Conservation (phyloP, 2,797 vertebrate genomes). For the Mormyrops attenuatus region DNA sequence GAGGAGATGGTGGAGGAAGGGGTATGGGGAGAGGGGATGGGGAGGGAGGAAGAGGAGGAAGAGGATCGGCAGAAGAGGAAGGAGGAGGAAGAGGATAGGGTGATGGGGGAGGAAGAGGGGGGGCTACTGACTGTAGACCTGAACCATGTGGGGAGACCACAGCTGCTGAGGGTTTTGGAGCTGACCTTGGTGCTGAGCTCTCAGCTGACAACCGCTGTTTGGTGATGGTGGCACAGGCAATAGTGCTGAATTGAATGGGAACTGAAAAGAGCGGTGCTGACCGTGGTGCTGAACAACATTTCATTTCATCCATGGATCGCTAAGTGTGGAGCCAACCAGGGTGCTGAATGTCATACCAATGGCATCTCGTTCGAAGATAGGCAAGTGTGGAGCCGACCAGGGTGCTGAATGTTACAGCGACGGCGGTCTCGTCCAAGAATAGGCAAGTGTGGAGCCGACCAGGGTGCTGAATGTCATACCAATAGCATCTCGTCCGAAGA, state of each 20-base stretch:
- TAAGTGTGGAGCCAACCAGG: neutral
- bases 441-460: neutral
- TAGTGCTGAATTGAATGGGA: neutral
- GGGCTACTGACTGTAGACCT: neutral
- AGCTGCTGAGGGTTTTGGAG: neutral
- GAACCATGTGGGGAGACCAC: neutral
- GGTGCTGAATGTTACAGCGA: neutral
- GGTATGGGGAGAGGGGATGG: too few species aligned
- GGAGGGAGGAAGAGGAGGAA: neutral
- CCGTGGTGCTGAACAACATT: neutral
- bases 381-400: neutral
- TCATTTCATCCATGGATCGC: neutral
- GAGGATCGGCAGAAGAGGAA: neutral
- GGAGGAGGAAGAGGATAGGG: too few species aligned
- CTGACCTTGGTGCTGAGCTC: neutral
- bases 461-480: neutral
- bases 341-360: neutral
- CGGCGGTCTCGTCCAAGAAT: too few species aligned
- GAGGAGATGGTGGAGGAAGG: neutral
- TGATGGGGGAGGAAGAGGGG: too few species aligned
- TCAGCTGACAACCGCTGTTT: neutral
- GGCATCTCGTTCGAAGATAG: neutral
- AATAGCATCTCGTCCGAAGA: neutral
- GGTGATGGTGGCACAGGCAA: neutral
- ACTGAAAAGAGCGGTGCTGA: neutral